Evolutionary conservation across 1,140 invertebrate species (phyloP).

Genomic region (Drosophila hydei): DNA sequence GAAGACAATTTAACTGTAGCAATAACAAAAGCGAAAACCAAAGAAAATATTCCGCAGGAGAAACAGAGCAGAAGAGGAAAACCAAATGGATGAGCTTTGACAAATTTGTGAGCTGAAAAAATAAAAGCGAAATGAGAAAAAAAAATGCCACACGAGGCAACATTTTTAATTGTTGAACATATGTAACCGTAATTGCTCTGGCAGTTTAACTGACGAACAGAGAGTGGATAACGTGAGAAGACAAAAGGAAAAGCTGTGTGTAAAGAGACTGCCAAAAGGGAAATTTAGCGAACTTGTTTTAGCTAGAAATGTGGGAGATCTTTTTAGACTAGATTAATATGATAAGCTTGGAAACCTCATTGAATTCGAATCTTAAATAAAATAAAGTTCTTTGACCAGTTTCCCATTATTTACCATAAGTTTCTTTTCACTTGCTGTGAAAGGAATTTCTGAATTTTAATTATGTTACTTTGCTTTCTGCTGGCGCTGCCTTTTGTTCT

Average conservation of each 20-base stretch:
- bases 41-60: slow-evolving; percentile 16
- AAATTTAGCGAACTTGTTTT: neutral
- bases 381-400: too few relatives aligned
- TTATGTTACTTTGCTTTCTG: slow-evolving; percentile 3
- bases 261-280: neutral
- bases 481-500: slow-evolving; percentile 5
- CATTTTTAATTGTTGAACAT: slow-evolving; percentile 73
- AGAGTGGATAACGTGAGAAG: slow-evolving; percentile 1
- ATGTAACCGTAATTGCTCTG: slow-evolving; percentile 68
- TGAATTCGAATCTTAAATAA: too few relatives aligned
- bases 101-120: slow-evolving; percentile 39
- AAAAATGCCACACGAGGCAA: slow-evolving; percentile 57
- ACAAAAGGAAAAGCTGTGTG: slow-evolving; percentile 1
- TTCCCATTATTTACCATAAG: too few relatives aligned
- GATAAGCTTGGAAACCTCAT: too few relatives aligned
- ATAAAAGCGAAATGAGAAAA: slow-evolving; percentile 27
- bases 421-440: neutral
- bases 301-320: too few relatives aligned
- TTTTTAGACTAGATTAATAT: too few relatives aligned
- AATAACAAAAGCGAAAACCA: slow-evolving; percentile 25
- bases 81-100: slow-evolving; percentile 29
- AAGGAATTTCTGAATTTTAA: neutral
- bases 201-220: slow-evolving; percentile 46
- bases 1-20: slow-evolving; percentile 46
- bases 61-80: slow-evolving; percentile 12